Evolutionary conservation across 2,113 vertebrate species (phyloP).

Genomic region (Noturus placidus): DNA sequence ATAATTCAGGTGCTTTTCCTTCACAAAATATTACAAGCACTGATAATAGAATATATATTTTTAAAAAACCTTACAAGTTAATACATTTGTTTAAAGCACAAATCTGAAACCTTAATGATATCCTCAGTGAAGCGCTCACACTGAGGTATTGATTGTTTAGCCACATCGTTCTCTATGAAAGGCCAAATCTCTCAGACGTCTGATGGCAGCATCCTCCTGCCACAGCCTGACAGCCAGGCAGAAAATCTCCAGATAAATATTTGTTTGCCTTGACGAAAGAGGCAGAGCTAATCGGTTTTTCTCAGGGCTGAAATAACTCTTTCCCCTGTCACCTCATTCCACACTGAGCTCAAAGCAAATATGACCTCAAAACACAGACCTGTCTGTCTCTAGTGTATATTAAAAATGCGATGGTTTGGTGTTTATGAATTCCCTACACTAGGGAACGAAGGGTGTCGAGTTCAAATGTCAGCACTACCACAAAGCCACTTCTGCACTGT

Average conservation of each 20-base stretch:
- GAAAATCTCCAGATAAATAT: slow-evolving; percentile 47
- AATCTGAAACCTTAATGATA: neutral
- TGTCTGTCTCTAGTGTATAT: neutral
- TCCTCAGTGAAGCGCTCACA: neutral
- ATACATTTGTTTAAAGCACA: no score
- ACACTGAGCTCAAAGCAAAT: neutral
- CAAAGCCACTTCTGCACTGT: neutral
- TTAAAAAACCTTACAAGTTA: neutral
- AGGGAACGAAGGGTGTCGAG: neutral
- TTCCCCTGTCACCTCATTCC: slow-evolving; percentile 14
- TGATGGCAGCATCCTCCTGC: slow-evolving; percentile 6
- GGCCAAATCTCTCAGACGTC: slow-evolving; percentile 17
- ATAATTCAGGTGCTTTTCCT: neutral
- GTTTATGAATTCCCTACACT: neutral
- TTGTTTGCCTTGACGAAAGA: slow-evolving; percentile 56
- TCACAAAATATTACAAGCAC: neutral
- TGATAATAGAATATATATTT: neutral
- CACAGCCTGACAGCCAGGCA: slow-evolving; percentile 23
- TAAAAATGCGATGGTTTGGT: neutral
- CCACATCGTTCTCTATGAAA: slow-evolving; percentile 4
- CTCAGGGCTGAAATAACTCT: slow-evolving; percentile 21
- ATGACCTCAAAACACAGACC: neutral
- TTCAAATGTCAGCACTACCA: neutral
- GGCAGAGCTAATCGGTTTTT: slow-evolving; percentile 55
- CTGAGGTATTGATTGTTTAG: neutral